A percentile compares a stretch with the other conserved stretches of the same genome.
phyloP scores from a whole-genome alignment of 2,888 invertebrate species.

The Latheticus oryzae region DNA sequence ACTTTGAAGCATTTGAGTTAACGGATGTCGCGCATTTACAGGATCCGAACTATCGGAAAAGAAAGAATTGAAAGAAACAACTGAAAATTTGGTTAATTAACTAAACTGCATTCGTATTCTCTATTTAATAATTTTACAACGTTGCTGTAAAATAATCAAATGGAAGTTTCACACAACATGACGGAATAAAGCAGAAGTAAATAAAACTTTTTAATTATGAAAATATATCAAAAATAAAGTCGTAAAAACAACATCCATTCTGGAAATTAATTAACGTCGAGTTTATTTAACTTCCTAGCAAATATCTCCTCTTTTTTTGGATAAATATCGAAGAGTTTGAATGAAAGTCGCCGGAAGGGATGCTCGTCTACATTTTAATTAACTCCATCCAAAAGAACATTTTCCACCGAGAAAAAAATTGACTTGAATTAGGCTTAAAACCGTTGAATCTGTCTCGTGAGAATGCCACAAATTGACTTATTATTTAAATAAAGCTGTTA shows the following conservation, averaged over 20 bases:
- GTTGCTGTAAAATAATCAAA: no score
- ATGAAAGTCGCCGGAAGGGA: slow-evolving; percentile 34
- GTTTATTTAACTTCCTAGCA: slow-evolving; percentile 37
- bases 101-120: no score
- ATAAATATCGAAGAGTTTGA: slow-evolving; percentile 37
- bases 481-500: slow-evolving; percentile 28
- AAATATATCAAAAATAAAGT: slow-evolving; percentile 7
- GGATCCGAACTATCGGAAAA: slow-evolving; percentile 15
- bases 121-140: no score
- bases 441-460: not conserved
- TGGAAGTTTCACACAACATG: no score
- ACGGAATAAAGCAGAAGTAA: no score
- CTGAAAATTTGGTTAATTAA: no score
- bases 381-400: no score
- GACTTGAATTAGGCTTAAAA: no score
- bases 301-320: slow-evolving; percentile 30
- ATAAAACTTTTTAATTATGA: slow-evolving; percentile 26
- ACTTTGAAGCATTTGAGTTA: slow-evolving; percentile 11
- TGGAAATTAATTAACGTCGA: slow-evolving; percentile 39
- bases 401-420: no score
- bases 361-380: slow-evolving; percentile 46
- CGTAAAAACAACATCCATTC: slow-evolving; percentile 12
- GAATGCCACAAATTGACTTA: slow-evolving; percentile 12
- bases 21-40: slow-evolving; percentile 12
- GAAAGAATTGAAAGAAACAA: no score